These are phyloP conservation scores for Platygyra sinensis DNA, from an alignment of 64 coral and sea anemone species.

Conservation along the genomic window DNA sequence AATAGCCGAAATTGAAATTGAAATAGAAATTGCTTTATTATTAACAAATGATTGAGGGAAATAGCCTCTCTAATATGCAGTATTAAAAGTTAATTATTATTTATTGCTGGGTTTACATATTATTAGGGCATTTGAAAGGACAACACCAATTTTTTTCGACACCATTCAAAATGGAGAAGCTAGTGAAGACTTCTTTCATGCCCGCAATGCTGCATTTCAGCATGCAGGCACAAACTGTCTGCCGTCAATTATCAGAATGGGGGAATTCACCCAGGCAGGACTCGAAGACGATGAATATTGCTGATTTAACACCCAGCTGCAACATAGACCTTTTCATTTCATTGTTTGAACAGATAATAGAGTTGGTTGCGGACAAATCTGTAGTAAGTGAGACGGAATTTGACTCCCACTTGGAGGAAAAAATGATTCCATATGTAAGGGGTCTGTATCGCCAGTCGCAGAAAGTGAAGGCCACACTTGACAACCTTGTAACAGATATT, in stretches of 20 bases:
- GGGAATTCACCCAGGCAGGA: not conserved
- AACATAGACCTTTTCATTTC: not conserved
- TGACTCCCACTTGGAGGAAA: not conserved
- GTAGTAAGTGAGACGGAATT: not conserved
- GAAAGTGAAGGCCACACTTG: too few relatives aligned
- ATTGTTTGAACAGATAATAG: not conserved
- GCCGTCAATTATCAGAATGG: not conserved
- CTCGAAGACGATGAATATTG: not conserved
- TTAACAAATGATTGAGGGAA: too few relatives aligned
- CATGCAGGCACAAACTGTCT: not conserved
- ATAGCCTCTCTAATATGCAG: too few relatives aligned
- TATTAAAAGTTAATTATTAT: too few relatives aligned
- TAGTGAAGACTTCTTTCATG: not conserved
- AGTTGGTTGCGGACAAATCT: not conserved
- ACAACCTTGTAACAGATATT: too few relatives aligned
- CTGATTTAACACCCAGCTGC: not conserved
- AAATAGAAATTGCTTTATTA: too few relatives aligned
- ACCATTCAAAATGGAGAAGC: not conserved
- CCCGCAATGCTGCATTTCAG: not conserved
- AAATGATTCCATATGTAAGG: not conserved
- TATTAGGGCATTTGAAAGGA: not conserved
- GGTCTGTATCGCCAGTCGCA: too few relatives aligned
- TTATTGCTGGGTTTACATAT: not conserved
- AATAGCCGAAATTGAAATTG: too few relatives aligned
- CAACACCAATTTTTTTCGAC: not conserved